These are phyloP conservation scores for Drosophila paucipuncta DNA, from an alignment of 2,888 invertebrate species.

Conservation along the genomic window DNA sequence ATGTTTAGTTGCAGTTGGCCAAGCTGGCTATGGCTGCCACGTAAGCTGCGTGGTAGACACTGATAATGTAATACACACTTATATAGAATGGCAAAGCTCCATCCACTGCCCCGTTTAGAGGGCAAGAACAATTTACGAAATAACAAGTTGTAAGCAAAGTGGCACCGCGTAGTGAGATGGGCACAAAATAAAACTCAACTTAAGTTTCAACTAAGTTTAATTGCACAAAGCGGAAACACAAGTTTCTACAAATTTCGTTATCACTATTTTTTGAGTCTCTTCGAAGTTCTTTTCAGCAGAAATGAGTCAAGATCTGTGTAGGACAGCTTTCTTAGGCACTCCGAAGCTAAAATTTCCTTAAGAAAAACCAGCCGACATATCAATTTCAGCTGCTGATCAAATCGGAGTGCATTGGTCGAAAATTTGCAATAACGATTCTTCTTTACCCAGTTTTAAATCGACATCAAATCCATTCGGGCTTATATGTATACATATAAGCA, in stretches of 20 bases:
- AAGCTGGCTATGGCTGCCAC: conserved; percentile 6
- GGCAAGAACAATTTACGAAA: conserved; percentile 46
- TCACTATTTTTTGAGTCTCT: background rate
- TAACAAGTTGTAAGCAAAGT: conserved; percentile 27
- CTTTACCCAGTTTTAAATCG: background rate
- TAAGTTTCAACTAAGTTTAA: conserved; percentile 49
- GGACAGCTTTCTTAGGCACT: background rate
- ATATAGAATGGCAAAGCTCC: conserved; percentile 6
- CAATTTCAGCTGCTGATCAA: background rate
- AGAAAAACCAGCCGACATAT: too few relatives aligned
- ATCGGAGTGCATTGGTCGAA: background rate
- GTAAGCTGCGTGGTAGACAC: conserved; percentile 43
- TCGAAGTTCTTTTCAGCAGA: background rate
- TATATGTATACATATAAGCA: background rate
- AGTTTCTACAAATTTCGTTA: conserved; percentile 32
- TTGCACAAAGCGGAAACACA: conserved; percentile 51
- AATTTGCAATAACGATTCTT: background rate
- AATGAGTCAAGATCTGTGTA: background rate
- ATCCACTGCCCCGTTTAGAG: conserved; percentile 7
- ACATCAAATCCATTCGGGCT: background rate
- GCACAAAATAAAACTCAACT: conserved; percentile 51
- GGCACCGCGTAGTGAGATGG: conserved; percentile 7
- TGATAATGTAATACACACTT: conserved; percentile 61
- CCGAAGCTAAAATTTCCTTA: background rate
- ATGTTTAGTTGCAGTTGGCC: conserved; percentile 29